Evolutionary conservation across 2,888 invertebrate genomes (phyloP).

Genomic region (Cynaeus angustus): DNA sequence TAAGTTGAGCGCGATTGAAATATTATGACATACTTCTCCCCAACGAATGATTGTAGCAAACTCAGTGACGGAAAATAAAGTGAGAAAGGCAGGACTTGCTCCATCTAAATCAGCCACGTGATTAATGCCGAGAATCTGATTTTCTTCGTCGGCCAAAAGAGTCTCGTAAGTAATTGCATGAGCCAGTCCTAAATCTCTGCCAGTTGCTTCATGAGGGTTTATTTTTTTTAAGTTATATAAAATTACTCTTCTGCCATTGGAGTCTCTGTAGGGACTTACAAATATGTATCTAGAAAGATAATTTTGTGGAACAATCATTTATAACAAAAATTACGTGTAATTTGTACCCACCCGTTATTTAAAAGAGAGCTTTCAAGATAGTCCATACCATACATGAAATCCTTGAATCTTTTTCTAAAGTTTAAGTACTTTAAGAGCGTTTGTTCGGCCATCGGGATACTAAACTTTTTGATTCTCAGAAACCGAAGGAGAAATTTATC

Average conservation of each 20-base stretch:
- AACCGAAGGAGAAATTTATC: slow-evolving; percentile 84
- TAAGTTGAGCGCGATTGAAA: background rate
- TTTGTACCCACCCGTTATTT: slow-evolving; percentile 76
- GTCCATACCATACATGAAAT: slow-evolving; percentile 79
- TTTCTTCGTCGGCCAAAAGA: slow-evolving; percentile 82
- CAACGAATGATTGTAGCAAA: slow-evolving; percentile 82
- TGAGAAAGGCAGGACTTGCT: slow-evolving; percentile 78
- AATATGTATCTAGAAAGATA: slow-evolving; percentile 80
- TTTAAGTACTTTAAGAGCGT: slow-evolving; percentile 85
- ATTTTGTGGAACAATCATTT: slow-evolving; percentile 3
- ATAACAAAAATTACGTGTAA: no score
- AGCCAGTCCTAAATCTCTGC: slow-evolving; percentile 81
- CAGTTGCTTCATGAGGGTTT: slow-evolving; percentile 79
- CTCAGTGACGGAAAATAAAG: slow-evolving; percentile 83
- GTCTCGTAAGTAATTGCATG: slow-evolving; percentile 84
- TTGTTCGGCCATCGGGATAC: slow-evolving; percentile 86
- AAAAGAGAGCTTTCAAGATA: slow-evolving; percentile 79
- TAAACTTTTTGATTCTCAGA: slow-evolving; percentile 85
- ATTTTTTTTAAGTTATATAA: slow-evolving; percentile 74
- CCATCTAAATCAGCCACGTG: slow-evolving; percentile 82
- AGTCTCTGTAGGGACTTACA: slow-evolving; percentile 83
- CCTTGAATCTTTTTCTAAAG: slow-evolving; percentile 80
- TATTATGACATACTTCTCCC: slow-evolving; percentile 77
- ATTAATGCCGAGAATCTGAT: slow-evolving; percentile 83
- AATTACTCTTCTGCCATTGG: slow-evolving; percentile 82